phyloP scores from a whole-genome alignment of 2,888 invertebrate genomes.

The Conomelus anceps region DNA sequence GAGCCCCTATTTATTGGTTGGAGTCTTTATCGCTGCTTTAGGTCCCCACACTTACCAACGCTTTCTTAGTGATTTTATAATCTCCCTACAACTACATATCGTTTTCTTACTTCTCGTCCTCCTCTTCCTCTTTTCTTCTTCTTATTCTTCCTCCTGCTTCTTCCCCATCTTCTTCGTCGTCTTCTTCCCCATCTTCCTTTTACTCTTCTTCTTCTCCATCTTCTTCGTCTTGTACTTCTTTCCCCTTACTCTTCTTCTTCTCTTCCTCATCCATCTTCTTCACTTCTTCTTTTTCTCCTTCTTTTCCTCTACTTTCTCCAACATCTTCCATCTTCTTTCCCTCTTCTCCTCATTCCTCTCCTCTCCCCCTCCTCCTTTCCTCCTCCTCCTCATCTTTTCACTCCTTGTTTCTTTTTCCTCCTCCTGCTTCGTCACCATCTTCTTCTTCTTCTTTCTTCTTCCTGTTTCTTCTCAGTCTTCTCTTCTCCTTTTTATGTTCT shows the following conservation, averaged over 20 bases:
- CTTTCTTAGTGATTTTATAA: background rate
- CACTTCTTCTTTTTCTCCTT: too few relatives aligned
- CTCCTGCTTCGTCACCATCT: too few relatives aligned
- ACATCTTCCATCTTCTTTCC: too few relatives aligned
- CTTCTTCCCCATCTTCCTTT: background rate
- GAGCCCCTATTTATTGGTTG: background rate
- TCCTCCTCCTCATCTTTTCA: too few relatives aligned
- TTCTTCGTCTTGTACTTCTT: background rate
- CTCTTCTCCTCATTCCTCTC: background rate
- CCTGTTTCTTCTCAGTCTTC: too few relatives aligned
- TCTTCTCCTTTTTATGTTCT: too few relatives aligned
- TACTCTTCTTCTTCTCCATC: background rate
- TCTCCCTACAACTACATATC: too few relatives aligned
- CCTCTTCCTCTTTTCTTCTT: background rate
- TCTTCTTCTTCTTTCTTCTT: too few relatives aligned
- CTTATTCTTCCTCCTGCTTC: background rate
- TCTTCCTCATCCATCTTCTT: too few relatives aligned
- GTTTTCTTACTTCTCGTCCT: background rate
- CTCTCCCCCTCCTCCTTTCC: background rate
- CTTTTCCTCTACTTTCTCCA: too few relatives aligned
- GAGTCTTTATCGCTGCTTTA: too few relatives aligned
- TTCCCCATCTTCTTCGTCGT: background rate
- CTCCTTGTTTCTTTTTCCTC: too few relatives aligned
- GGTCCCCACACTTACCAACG: background rate
- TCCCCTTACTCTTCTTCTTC: background rate